phyloP scores from a whole-genome alignment of 53 echinoderm and acorn worm species.

The Antedon mediterranea region DNA sequence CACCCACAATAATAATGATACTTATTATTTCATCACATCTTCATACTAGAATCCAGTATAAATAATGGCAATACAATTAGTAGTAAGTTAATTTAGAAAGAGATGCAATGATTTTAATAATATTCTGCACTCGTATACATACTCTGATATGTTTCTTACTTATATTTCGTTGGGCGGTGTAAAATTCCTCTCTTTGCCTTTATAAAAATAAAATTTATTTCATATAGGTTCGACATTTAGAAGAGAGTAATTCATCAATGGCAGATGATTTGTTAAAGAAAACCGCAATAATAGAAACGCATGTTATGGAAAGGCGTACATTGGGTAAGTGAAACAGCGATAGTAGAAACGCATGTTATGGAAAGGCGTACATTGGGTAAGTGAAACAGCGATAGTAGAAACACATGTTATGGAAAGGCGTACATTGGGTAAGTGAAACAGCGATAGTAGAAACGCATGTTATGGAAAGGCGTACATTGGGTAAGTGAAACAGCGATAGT shows the following conservation, averaged over 20 bases:
- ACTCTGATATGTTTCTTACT: background rate
- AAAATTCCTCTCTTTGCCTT: background rate
- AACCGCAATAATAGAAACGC: conserved; percentile 86
- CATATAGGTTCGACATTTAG: conserved; percentile 67
- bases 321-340: background rate
- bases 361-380: too few relatives aligned
- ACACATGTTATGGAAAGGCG: too few relatives aligned
- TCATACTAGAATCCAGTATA: too few relatives aligned
- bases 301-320: conserved; percentile 72
- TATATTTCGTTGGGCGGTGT: background rate
- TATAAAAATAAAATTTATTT: background rate
- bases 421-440: too few relatives aligned
- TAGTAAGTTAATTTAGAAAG: background rate
- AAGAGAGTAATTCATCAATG: conserved; percentile 85
- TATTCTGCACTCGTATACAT: background rate
- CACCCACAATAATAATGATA: too few relatives aligned
- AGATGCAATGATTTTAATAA: background rate
- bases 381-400: too few relatives aligned
- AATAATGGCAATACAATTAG: too few relatives aligned
- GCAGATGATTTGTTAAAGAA: conserved; percentile 86
- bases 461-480: too few relatives aligned
- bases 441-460: too few relatives aligned
- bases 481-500: too few relatives aligned
- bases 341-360: too few relatives aligned
- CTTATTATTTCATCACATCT: too few relatives aligned